These are phyloP conservation scores for Drosophila fungiperda DNA, from an alignment of 2,888 invertebrate species.

Conservation along the genomic window DNA sequence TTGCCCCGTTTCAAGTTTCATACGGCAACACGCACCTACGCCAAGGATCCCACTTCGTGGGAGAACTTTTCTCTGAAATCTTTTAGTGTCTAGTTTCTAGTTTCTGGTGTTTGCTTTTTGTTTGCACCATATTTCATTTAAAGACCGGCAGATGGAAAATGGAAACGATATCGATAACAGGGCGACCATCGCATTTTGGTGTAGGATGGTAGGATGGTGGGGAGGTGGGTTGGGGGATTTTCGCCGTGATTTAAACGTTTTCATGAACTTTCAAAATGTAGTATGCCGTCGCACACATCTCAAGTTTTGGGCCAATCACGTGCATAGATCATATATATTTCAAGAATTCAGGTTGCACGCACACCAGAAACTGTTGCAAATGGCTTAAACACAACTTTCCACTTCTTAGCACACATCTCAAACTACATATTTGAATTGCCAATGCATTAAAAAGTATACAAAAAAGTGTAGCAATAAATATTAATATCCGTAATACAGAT, in stretches of 20 bases:
- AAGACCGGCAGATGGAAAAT: constrained; percentile 30
- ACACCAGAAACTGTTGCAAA: constrained; percentile 22
- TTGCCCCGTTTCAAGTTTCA: constrained; percentile 59
- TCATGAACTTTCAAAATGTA: constrained; percentile 49
- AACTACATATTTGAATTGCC: not conserved
- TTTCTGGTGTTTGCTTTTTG: constrained; percentile 49
- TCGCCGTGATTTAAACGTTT: constrained; percentile 49
- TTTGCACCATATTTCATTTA: constrained; percentile 53
- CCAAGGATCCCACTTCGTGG: not conserved
- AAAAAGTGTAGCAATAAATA: constrained; percentile 18
- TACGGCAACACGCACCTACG: constrained; percentile 41
- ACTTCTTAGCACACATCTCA: constrained; percentile 4
- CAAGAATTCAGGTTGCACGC: constrained; percentile 6
- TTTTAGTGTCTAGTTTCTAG: constrained; percentile 46
- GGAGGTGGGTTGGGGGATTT: not conserved
- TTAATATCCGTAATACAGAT: not conserved
- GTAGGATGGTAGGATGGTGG: not conserved
- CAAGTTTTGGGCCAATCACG: constrained; percentile 47
- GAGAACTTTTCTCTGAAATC: constrained; percentile 27
- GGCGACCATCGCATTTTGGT: not conserved
- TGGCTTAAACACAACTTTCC: constrained; percentile 1
- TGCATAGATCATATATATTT: constrained; percentile 24
- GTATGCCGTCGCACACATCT: constrained; percentile 19
- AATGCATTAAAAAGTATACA: constrained; percentile 33
- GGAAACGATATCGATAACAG: constrained; percentile 10